Conservation (phyloP, 2,888 invertebrate species). For the Euzophera pinguis region DNA sequence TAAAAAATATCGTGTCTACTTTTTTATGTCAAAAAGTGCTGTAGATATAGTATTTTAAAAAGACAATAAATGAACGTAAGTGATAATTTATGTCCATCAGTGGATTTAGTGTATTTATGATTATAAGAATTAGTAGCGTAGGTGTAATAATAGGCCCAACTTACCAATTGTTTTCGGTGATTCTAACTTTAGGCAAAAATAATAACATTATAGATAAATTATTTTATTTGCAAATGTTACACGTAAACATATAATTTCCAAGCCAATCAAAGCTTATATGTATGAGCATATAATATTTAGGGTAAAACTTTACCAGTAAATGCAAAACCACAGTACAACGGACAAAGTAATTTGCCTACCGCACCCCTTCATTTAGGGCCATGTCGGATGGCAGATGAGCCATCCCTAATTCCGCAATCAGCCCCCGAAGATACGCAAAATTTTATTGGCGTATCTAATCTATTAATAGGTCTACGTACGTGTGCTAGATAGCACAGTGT, state of each 20-base stretch:
- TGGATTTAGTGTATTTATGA: no score
- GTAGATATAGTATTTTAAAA: no score
- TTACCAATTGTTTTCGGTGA: no score
- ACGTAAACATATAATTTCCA: background rate
- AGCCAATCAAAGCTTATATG: background rate
- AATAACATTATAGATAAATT: no score
- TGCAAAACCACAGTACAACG: background rate
- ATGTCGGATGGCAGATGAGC: conserved; percentile 2
- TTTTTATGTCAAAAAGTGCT: no score
- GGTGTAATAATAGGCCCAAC: no score
- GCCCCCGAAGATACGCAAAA: conserved; percentile 3
- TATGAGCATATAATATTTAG: background rate
- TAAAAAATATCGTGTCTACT: no score
- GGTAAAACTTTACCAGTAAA: conserved; percentile 1
- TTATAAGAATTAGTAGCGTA: no score
- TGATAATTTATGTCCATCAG: no score
- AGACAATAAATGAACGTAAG: no score
- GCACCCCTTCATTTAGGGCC: conserved; percentile 4
- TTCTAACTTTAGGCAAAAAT: no score
- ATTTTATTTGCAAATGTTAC: no score
- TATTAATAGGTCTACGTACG: conserved; percentile 5
- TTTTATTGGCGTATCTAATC: conserved; percentile 8
- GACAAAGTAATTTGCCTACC: conserved; percentile 8
- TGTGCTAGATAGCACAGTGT: background rate
- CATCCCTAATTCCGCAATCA: conserved; percentile 7